Conservation (phyloP, 2,888 invertebrate species). For the Ichneumon xanthorius region DNA sequence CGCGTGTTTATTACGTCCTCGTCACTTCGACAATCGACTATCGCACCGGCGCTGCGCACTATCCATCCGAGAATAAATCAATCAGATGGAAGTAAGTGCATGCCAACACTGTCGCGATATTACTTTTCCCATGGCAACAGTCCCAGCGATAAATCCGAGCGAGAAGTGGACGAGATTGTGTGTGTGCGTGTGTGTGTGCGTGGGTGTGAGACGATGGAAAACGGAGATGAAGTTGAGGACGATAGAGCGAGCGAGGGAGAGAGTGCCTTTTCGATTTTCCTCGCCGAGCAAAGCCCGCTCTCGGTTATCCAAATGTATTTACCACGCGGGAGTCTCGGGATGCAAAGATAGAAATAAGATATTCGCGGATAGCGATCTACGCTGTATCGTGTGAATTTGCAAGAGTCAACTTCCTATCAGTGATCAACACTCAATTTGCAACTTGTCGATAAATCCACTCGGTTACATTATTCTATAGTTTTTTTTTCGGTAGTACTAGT, state of each 20-base stretch:
- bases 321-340: slow-evolving; percentile 33
- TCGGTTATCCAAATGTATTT: slow-evolving; percentile 63
- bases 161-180: slow-evolving; percentile 42
- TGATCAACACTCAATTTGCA: slow-evolving; percentile 45
- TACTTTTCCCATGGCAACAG: slow-evolving; percentile 69
- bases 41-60: neutral
- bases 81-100: slow-evolving; percentile 67
- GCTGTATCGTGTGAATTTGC: slow-evolving; percentile 12
- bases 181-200: neutral
- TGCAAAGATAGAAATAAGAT: slow-evolving; percentile 40
- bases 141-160: slow-evolving; percentile 58
- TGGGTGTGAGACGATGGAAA: slow-evolving; percentile 12
- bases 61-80: slow-evolving; percentile 60
- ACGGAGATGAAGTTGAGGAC: slow-evolving; percentile 56
- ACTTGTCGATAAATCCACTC: slow-evolving; percentile 13
- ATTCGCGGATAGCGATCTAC: slow-evolving; percentile 30
- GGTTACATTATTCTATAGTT: neutral
- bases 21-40: slow-evolving; percentile 53
- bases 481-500: neutral
- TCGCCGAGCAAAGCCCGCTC: slow-evolving; percentile 44
- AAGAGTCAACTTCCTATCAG: slow-evolving; percentile 19
- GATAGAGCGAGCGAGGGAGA: slow-evolving; percentile 16
- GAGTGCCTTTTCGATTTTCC: slow-evolving; percentile 44
- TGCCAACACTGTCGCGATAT: slow-evolving; percentile 63
- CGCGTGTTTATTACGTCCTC: slow-evolving; percentile 19